Evolutionary conservation across 2,888 invertebrate species (phyloP), one percentile per base, ranked within the genome.

Genomic region (Gortyna flavago): DNA sequence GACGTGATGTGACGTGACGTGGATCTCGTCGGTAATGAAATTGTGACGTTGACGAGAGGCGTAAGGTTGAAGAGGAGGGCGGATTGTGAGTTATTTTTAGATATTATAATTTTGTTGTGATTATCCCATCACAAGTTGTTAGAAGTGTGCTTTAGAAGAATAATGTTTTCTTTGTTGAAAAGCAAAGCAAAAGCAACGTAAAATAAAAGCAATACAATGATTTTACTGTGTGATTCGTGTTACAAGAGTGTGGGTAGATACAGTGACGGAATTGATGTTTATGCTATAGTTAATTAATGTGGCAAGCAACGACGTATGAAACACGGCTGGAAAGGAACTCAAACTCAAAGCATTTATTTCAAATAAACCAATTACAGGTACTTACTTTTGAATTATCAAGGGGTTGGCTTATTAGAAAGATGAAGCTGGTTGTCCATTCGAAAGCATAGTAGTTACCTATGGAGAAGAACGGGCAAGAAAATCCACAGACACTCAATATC

Each of bases 21-120:
- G 90, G 92, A 90, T 93, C 93, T 89, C 91, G 88, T 87, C 91
- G 89, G 93, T 95, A 96, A 96, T 96, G 95, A 95, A 96, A 95
- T 95, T 96, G 95, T 96, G 95, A 95, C 95, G 93, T 90, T 92
- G 90, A 89, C 80, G 85, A 80, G 72, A 41, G 84, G 80, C 64
- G 74, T 61, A 83, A 90, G 87, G 0, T 29, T 13, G 5, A 57
- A 85, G 89, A 76, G 65, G 1, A 1, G 0, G 79, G 90, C 90
- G 90, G 66, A 0, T 65, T n/a, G 32, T 16, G 48, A 18, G 16
- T 2, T 44, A 44, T 44, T 61, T 66, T n/a, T 54, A 29, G 25
- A 77, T 38, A 0, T 0, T 38, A 11, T 9, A 7, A 29, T 48
- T 61, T 11, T 72, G 2, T n/a, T 29, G 18, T 1, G n/a, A n/a